A percentile compares a stretch with the other conserved stretches of the same genome.
These are phyloP conservation scores for Poecile montanus DNA, from an alignment of 2,797 vertebrate species.

Conservation along the genomic window DNA sequence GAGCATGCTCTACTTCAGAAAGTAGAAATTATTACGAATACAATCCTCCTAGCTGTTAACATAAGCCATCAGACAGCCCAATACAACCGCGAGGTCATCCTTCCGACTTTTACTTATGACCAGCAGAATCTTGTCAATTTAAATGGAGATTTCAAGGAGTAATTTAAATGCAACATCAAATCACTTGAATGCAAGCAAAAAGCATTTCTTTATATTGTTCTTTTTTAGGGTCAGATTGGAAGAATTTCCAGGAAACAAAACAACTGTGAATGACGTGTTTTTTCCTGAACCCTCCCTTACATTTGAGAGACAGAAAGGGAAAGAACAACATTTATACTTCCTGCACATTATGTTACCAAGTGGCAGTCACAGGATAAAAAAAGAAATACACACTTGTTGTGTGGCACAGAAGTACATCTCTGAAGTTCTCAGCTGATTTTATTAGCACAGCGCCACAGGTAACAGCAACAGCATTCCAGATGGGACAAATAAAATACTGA, in stretches of 20 bases:
- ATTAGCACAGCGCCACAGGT: neutral
- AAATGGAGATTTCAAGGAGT: neutral
- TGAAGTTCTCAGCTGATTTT: neutral
- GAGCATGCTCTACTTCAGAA: neutral
- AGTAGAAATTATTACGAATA: neutral
- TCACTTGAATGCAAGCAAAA: neutral
- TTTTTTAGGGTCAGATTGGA: neutral
- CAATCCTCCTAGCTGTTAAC: neutral
- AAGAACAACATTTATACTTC: constrained; percentile 51
- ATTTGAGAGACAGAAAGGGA: constrained; percentile 44
- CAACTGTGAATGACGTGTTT: constrained; percentile 28
- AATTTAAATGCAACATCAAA: neutral
- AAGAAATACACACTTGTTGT: neutral
- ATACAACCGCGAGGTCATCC: neutral
- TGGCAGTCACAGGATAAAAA: constrained; percentile 1
- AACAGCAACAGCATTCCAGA: neutral
- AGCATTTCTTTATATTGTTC: neutral
- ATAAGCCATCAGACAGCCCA: neutral
- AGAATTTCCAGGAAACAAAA: constrained; percentile 48
- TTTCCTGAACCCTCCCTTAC: constrained; percentile 51
- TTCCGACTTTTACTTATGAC: neutral
- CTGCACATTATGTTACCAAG: constrained; percentile 20
- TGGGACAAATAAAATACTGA: neutral
- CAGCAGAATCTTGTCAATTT: neutral
- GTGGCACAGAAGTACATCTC: neutral